Conservation (phyloP, 2,113 vertebrate species). For the Pachyramphus minor region DNA sequence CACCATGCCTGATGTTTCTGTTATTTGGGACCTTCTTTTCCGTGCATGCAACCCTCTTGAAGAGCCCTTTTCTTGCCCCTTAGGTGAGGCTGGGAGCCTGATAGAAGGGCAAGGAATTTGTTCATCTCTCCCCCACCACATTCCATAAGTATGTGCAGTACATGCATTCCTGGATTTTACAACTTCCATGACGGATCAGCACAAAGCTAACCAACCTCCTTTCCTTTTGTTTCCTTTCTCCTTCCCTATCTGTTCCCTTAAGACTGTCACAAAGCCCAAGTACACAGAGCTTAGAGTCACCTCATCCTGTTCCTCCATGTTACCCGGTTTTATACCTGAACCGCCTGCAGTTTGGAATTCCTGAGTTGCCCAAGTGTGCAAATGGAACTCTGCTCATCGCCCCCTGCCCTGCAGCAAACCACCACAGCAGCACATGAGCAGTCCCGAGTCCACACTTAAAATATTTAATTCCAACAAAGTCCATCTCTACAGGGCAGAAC, state of each 20-base stretch:
- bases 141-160: fast-evolving
- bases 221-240: no score
- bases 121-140: fast-evolving
- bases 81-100: background rate
- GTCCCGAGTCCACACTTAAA: fast-evolving
- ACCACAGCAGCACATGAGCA: fast-evolving
- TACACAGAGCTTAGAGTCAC: fast-evolving
- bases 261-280: background rate
- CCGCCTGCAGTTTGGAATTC: no score
- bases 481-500: fast-evolving
- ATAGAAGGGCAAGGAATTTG: no score
- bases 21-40: background rate
- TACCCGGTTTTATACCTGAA: background rate
- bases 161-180: fast-evolving
- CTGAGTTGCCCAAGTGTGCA: fast-evolving
- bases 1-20: fast-evolving
- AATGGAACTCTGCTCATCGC: background rate
- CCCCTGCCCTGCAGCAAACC: background rate
- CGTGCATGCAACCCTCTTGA: fast-evolving
- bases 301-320: fast-evolving
- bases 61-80: background rate
- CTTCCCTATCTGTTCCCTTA: background rate
- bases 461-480: background rate
- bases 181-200: background rate
- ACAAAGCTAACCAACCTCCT: background rate